Evolutionary conservation across 2,113 vertebrate genomes (phyloP).

Genomic region (Atractosteus spatula): DNA sequence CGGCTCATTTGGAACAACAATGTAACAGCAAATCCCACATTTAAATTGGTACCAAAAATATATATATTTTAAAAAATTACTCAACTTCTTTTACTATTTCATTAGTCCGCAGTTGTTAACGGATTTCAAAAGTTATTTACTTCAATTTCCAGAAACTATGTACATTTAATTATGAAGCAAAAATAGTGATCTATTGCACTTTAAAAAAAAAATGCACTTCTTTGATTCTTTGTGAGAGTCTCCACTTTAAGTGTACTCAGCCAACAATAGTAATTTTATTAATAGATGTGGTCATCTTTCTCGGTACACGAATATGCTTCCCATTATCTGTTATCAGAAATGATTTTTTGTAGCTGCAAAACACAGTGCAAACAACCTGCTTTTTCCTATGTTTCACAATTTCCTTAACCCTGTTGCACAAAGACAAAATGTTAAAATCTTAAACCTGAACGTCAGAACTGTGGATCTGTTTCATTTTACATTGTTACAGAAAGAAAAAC

Average conservation of each 20-base stretch:
- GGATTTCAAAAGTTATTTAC: slow-evolving; percentile 36
- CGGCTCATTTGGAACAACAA: slow-evolving; percentile 79
- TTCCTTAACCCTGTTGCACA: too few relatives aligned
- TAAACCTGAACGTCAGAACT: too few relatives aligned
- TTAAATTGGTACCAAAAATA: slow-evolving; percentile 71
- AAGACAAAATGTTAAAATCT: too few relatives aligned
- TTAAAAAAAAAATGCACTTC: slow-evolving; percentile 54
- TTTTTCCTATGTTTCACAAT: too few relatives aligned
- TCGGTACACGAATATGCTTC: too few relatives aligned
- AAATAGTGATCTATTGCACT: slow-evolving; percentile 78
- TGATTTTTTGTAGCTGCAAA: too few relatives aligned
- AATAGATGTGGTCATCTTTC: too few relatives aligned
- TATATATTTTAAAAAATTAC: slow-evolving; percentile 87
- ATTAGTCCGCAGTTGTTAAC: slow-evolving; percentile 54
- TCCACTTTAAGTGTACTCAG: not conserved
- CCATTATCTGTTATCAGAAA: too few relatives aligned
- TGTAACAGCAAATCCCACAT: slow-evolving; percentile 30
- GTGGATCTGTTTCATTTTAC: too few relatives aligned
- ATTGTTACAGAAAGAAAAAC: too few relatives aligned
- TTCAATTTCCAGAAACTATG: slow-evolving; percentile 53
- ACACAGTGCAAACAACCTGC: too few relatives aligned
- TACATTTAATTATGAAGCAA: slow-evolving; percentile 60
- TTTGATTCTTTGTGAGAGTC: not conserved
- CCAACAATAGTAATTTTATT: not conserved
- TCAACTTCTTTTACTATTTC: slow-evolving; percentile 55